Percentiles rank a stretch among this genome's conserved stretches.
These are phyloP conservation scores for Amblyjoppa fuscipennis DNA, from an alignment of 2,888 invertebrate genomes.

Conservation along the genomic window DNA sequence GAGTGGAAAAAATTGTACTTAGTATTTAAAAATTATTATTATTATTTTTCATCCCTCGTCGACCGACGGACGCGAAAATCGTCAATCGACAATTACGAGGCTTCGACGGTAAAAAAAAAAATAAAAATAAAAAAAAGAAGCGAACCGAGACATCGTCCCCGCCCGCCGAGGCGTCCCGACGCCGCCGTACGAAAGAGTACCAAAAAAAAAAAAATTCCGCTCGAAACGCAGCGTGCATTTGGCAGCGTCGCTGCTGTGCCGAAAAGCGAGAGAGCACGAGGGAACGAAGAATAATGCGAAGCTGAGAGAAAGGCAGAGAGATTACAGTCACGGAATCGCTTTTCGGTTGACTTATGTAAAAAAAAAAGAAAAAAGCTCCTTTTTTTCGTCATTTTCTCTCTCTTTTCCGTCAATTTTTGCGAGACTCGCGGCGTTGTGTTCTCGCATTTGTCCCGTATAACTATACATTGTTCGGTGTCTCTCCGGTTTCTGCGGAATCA, in stretches of 20 bases:
- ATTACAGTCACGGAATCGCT: constrained; percentile 8
- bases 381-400: neutral
- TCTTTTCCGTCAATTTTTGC: neutral
- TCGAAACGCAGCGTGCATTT: constrained; percentile 8
- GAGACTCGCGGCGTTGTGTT: neutral
- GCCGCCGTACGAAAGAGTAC: too few relatives aligned
- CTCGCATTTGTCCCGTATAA: neutral
- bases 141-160: neutral
- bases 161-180: neutral
- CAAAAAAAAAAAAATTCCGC: constrained; percentile 12
- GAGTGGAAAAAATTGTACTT: constrained; percentile 2
- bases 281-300: constrained; percentile 23
- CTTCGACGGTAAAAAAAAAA: neutral
- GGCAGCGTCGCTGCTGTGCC: constrained; percentile 30
- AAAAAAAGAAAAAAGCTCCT: neutral
- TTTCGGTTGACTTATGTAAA: constrained; percentile 21
- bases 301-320: neutral
- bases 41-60: neutral
- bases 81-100: neutral
- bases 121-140: constrained; percentile 14
- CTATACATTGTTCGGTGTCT: constrained; percentile 1
- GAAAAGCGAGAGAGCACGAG: neutral
- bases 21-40: constrained; percentile 1
- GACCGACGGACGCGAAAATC: neutral
- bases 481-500: constrained; percentile 30